Conservation (phyloP, 2,888 invertebrate species). For the Synergus itoensis region DNA sequence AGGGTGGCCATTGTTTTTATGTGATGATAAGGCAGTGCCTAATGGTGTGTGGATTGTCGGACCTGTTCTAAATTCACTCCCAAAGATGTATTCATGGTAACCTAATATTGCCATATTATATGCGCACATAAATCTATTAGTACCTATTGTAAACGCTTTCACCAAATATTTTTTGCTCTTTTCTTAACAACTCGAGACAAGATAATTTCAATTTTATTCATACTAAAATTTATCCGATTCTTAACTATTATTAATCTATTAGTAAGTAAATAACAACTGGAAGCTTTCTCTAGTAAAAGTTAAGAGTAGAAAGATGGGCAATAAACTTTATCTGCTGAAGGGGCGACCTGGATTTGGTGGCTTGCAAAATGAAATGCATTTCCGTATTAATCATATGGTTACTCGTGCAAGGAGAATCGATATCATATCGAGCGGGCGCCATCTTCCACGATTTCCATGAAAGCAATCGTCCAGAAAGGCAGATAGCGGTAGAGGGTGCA, state of each 20-base stretch:
- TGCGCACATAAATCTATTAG: neutral
- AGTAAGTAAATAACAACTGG: neutral
- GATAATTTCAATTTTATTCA: neutral
- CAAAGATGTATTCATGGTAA: neutral
- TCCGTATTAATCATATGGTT: slow-evolving; percentile 54
- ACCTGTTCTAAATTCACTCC: neutral
- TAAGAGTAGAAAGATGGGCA: neutral
- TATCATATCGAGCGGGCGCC: slow-evolving; percentile 58
- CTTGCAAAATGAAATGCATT: slow-evolving; percentile 20
- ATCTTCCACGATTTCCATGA: slow-evolving; percentile 59
- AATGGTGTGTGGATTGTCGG: slow-evolving; percentile 72
- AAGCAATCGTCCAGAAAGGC: slow-evolving; percentile 61
- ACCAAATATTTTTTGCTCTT: no score
- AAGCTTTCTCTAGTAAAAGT: neutral
- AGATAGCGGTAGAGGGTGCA: slow-evolving; percentile 56
- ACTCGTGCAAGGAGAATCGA: slow-evolving; percentile 52
- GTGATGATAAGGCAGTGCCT: slow-evolving; percentile 70
- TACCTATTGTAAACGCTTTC: neutral
- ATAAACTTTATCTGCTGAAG: neutral
- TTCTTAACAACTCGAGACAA: neutral
- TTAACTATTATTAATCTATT: no score
- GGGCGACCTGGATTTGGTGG: neutral
- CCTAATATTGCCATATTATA: neutral
- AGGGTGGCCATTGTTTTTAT: slow-evolving; percentile 69
- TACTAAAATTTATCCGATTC: no score